These are phyloP conservation scores for Phaedon cochleariae DNA, from an alignment of 2,888 invertebrate species.

Conservation along the genomic window DNA sequence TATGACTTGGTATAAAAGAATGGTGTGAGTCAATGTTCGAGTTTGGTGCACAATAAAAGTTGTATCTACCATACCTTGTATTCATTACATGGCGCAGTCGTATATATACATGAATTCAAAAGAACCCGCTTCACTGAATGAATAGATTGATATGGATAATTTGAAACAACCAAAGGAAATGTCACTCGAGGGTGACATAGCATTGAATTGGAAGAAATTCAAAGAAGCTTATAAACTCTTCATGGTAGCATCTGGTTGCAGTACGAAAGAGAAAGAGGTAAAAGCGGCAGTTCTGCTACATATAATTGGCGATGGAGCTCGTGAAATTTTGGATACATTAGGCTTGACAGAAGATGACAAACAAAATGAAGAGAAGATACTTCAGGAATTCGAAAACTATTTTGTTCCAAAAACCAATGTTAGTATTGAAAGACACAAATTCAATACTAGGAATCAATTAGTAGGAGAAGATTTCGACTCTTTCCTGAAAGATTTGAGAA, in stretches of 20 bases:
- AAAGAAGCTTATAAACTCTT: background rate
- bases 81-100: no score
- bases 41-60: no score
- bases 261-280: background rate
- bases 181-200: background rate
- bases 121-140: background rate
- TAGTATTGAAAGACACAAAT: background rate
- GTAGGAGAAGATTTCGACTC: no score
- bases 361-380: background rate
- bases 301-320: background rate
- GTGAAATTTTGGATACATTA: background rate
- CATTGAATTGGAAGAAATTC: background rate
- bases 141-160: background rate
- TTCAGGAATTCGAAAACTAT: background rate
- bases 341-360: background rate
- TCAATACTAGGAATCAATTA: no score
- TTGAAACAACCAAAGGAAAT: background rate
- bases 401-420: no score
- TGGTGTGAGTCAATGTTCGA: no score
- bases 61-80: no score
- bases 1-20: no score
- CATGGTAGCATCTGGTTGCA: background rate
- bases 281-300: no score
- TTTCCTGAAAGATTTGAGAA: no score
- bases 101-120: no score